phyloP scores from a whole-genome alignment of 2,797 vertebrate species.

The Fistularia commersonii region DNA sequence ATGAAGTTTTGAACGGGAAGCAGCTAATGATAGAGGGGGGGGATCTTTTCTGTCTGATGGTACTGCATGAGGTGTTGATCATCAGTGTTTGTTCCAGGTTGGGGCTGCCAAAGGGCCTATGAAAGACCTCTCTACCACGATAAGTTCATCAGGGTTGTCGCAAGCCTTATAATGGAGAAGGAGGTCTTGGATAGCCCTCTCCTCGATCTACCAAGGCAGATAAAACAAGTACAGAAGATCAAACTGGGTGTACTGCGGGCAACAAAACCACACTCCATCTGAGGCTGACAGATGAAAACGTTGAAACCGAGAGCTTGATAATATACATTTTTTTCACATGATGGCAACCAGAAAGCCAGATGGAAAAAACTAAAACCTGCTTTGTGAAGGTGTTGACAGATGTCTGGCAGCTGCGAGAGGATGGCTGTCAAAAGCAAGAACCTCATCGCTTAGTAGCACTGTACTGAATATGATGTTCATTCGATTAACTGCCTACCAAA shows the following conservation, averaged over 20 bases:
- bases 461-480: slow-evolving; percentile 20
- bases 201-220: slow-evolving; percentile 83
- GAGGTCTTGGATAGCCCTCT: slow-evolving; percentile 92
- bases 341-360: slow-evolving; percentile 43
- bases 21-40: slow-evolving; percentile 9
- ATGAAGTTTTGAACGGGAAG: neutral
- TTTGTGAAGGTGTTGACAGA: slow-evolving; percentile 36
- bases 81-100: slow-evolving; percentile 93
- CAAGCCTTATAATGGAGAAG: slow-evolving; percentile 84
- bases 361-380: neutral
- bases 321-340: slow-evolving; percentile 36
- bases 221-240: slow-evolving; percentile 4
- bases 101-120: slow-evolving; percentile 88
- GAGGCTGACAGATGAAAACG: slow-evolving; percentile 29
- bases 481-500: slow-evolving; percentile 14
- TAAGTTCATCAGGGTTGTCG: slow-evolving; percentile 92
- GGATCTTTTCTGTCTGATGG: slow-evolving; percentile 24
- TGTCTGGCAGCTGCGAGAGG: slow-evolving; percentile 26
- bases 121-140: slow-evolving; percentile 87
- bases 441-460: slow-evolving; percentile 16
- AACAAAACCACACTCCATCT: slow-evolving; percentile 21
- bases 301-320: slow-evolving; percentile 34
- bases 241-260: slow-evolving; percentile 6
- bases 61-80: slow-evolving; percentile 12
- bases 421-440: slow-evolving; percentile 8